Percentiles rank a stretch among this genome's conserved stretches.
These are phyloP conservation scores for Trypoxylus dichotomus DNA, from an alignment of 1,140 invertebrate species.

Conservation along the genomic window DNA sequence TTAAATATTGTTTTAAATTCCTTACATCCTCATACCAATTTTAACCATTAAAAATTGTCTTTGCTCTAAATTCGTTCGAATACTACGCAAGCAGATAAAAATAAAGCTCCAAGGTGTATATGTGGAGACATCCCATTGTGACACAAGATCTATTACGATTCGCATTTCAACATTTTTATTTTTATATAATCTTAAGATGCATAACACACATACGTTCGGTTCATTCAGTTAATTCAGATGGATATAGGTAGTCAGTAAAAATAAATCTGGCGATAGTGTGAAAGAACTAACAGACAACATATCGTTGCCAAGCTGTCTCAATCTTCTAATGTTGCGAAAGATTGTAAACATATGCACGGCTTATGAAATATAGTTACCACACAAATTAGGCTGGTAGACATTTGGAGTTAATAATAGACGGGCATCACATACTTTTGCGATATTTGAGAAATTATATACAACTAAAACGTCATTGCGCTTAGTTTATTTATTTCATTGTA, in stretches of 20 bases:
- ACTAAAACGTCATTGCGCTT: too few species aligned
- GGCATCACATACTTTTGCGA: background rate
- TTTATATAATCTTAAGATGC: background rate
- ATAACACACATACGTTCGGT: background rate
- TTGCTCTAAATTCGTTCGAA: background rate
- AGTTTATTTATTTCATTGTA: too few species aligned
- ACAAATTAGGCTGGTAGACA: background rate
- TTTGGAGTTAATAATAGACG: background rate
- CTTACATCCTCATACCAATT: background rate
- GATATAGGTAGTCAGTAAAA: background rate
- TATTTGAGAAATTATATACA: too few species aligned
- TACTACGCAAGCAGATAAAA: background rate
- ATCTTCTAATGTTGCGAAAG: background rate
- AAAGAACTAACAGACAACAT: background rate
- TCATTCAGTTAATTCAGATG: background rate
- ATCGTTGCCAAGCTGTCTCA: slow-evolving; percentile 18
- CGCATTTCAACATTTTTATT: background rate
- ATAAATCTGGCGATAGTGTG: background rate
- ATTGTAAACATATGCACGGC: background rate
- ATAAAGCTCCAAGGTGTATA: background rate
- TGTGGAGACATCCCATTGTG: background rate
- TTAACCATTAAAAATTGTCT: background rate
- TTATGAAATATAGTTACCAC: background rate
- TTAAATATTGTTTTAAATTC: too few species aligned
- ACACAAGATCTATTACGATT: background rate